Evolutionary conservation across 2,888 invertebrate species (phyloP), one percentile per base, ranked within the genome.

Genomic region (Andrena praecox): DNA sequence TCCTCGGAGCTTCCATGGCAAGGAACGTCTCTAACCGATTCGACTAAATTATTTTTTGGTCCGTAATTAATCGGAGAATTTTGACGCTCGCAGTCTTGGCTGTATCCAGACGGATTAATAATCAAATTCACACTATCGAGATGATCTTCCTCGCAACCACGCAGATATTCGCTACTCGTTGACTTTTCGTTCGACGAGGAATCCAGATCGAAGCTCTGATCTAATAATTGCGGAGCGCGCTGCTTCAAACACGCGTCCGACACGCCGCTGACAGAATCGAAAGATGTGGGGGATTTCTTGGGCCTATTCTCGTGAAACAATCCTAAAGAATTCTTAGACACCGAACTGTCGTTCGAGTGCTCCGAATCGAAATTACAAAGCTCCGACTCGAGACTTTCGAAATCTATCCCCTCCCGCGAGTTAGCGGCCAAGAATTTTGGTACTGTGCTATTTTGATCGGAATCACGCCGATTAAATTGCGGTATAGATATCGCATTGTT

Each of bases 361-460:
- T 93, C 92, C 16, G 91, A 90, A 62, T 93, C 92, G 35, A 93
- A 89, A 77, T 92, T 91, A 66, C 91, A 91, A 10, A 93, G 87
- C 63, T 93, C 92, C 5, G 92, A 89, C 63, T 93, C 92, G 64
- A 94, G 87, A 62, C 91, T 92, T 62, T 94, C 94, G 56, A 94
- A 94, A 77, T 94, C 94, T 48, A 94, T 92, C n/a, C 93, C 92
- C 71, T 94, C 93, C 24, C 94, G 92, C 7, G 94, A 94, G 77
- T 93, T 93, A 0, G 93, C 93, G 16, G 91, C 83, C 2, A 94
- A 87, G 63, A 91, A 94, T 67, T 91, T 91, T 4, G 94, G 92
- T 16, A 92, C 85, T 52, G 85, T 70, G n/a, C 54, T 80, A 77
- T 59, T 64, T 31, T 83, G 85, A 70, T 91, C 91, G 50, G 82